A percentile compares a stretch with the other conserved stretches of the same genome.
Conservation (phyloP, 1,140 invertebrate genomes). For the Plectrocnemia conspersa region DNA sequence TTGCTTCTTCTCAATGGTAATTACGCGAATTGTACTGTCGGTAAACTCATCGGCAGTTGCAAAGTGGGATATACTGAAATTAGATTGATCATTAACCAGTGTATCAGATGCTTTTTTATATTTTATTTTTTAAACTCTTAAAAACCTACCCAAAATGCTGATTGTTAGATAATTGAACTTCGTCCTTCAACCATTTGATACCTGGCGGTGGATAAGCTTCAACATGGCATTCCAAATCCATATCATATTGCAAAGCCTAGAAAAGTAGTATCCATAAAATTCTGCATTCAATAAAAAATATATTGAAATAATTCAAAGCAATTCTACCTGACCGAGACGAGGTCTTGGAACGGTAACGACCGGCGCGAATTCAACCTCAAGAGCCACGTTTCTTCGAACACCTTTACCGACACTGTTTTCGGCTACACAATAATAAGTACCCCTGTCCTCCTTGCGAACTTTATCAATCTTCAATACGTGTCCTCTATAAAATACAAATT, state of each 20-base stretch:
- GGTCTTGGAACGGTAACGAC: slow-evolving; percentile 78
- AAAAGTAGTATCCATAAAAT: slow-evolving; percentile 17
- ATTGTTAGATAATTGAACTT: slow-evolving; percentile 74
- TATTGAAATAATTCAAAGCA: background rate
- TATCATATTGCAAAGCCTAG: slow-evolving; percentile 86
- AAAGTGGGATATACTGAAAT: slow-evolving; percentile 76
- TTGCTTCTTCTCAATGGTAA: slow-evolving; percentile 86
- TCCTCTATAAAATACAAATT: slow-evolving; percentile 56
- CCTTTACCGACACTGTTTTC: slow-evolving; percentile 87
- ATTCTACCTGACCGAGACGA: slow-evolving; percentile 59
- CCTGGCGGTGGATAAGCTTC: slow-evolving; percentile 88
- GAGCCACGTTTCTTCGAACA: slow-evolving; percentile 76
- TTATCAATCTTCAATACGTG: slow-evolving; percentile 76
- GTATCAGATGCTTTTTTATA: background rate
- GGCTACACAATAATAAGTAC: slow-evolving; percentile 90
- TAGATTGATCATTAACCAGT: too few species aligned
- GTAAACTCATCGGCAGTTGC: slow-evolving; percentile 86
- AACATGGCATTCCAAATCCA: slow-evolving; percentile 88
- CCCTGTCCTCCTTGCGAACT: slow-evolving; percentile 82
- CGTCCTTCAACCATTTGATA: slow-evolving; percentile 83
- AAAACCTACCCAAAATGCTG: slow-evolving; percentile 68
- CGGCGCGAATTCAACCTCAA: slow-evolving; percentile 85
- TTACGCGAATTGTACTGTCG: slow-evolving; percentile 80
- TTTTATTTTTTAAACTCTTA: background rate
- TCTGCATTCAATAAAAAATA: background rate